Evolutionary conservation across 2,888 invertebrate genomes (phyloP).

Genomic region (Ptychoptera contaminata): DNA sequence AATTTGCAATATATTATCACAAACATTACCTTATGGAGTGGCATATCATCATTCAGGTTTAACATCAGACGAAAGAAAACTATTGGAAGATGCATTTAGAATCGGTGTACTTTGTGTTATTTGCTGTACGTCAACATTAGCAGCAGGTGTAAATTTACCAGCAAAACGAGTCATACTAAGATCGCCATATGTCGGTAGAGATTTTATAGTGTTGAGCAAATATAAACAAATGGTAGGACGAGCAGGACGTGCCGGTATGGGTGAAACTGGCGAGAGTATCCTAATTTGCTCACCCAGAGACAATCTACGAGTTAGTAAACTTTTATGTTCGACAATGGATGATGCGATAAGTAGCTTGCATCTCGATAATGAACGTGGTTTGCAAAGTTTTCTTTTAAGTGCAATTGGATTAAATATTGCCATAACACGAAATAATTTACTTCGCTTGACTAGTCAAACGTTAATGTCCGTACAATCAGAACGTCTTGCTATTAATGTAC

Average conservation of each 20-base stretch:
- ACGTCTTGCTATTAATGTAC: slow-evolving; percentile 28
- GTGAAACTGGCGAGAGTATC: slow-evolving; percentile 70
- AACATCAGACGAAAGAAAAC: slow-evolving; percentile 67
- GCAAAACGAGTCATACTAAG: slow-evolving; percentile 79
- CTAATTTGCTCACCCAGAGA: slow-evolving; percentile 55
- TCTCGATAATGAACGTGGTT: slow-evolving; percentile 34
- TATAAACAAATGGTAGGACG: slow-evolving; percentile 95
- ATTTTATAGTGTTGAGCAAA: slow-evolving; percentile 54
- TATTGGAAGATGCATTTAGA: slow-evolving; percentile 73
- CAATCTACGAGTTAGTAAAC: slow-evolving; percentile 36
- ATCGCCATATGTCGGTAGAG: slow-evolving; percentile 64
- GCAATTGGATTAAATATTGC: slow-evolving; percentile 51
- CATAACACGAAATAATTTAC: slow-evolving; percentile 34
- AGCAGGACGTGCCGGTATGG: slow-evolving; percentile 82
- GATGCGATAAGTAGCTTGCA: slow-evolving; percentile 42
- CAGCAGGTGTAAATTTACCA: slow-evolving; percentile 95
- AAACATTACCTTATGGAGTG: slow-evolving; percentile 62
- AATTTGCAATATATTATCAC: slow-evolving; percentile 34
- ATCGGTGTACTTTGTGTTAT: slow-evolving; percentile 73
- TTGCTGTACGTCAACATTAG: slow-evolving; percentile 90
- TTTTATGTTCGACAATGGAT: slow-evolving; percentile 50
- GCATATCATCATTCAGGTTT: slow-evolving; percentile 92
- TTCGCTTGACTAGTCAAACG: slow-evolving; percentile 39
- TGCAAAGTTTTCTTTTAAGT: slow-evolving; percentile 49
- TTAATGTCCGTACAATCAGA: slow-evolving; percentile 49